Base-by-base conservation (phyloP, 2,113 vertebrate species). In the Melanerpes formicivorus region DNA sequence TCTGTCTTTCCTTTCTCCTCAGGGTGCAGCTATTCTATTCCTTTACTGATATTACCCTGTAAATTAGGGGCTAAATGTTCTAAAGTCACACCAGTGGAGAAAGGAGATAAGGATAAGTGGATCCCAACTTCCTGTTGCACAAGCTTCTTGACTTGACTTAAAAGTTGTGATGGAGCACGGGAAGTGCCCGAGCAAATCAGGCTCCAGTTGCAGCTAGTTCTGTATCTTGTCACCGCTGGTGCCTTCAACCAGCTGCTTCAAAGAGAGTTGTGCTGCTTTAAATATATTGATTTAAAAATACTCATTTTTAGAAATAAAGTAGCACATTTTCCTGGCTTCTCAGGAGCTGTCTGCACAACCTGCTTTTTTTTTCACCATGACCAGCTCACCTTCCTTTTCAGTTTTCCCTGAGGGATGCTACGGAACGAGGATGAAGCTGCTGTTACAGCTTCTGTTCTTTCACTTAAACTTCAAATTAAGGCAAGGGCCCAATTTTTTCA, bases 51-150 rank as follows among this genome's bases (percentile, higher is more conserved):
- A 26, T 65, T 73, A 48, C 14, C 55, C 34, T 79, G 59, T 95
- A 81, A 94, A 93, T 93, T 80, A 86, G 27, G 34, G 59, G 11
- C 77, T 90, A 84, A 94, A 71, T 87, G 70, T 96, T 87, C 50
- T 87, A 17, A 86, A 93, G 84, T 80, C 50, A 5, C 80, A 81
- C 44, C 25, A 46, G 74, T 54, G 60, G 48, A 67, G 83, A 84
- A 88, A 81, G 70, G 69, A 75, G 92, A 78, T 94, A 86, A 88
- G 80, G 80, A 8, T 90, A 95, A 94, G 95, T 93, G 66, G 92
- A 73, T 79, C 84, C 63, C 73, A 95, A 79, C 80, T 95, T 95
- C 86, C 86, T 94, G 77, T 91, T 76, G 40, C 52, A 75, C 54
- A 69, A 76, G 78, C 77, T 88, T 73, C 74, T 92, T 66, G 71